These are phyloP conservation scores for Tupaia chinensis DNA, from an alignment of 2,113 vertebrate species.

Conservation along the genomic window DNA sequence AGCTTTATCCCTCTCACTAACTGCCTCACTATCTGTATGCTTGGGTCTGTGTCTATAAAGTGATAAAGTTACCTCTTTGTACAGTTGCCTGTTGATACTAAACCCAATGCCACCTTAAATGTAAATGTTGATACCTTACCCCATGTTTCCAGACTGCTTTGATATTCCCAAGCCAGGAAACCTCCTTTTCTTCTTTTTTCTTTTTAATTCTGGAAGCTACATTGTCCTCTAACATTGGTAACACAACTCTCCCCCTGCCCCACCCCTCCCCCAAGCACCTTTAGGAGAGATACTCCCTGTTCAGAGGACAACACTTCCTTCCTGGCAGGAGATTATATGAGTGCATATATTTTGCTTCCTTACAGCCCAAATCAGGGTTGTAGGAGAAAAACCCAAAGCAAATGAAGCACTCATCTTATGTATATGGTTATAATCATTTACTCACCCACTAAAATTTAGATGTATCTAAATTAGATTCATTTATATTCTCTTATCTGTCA, in stretches of 20 bases:
- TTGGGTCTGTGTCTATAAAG: neutral
- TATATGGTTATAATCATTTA: slow-evolving; percentile 57
- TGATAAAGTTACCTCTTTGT: neutral
- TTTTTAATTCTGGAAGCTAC: slow-evolving; percentile 18
- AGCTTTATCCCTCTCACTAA: neutral
- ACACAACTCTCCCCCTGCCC: no score
- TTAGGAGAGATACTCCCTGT: neutral
- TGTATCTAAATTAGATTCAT: slow-evolving; percentile 76
- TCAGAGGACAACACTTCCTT: neutral
- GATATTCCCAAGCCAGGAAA: neutral
- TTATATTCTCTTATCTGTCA: slow-evolving; percentile 69
- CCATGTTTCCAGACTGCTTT: neutral
- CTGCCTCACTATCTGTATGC: neutral
- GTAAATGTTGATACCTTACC: neutral
- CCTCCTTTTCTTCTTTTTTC: neutral
- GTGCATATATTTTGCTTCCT: neutral
- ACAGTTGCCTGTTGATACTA: neutral
- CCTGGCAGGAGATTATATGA: neutral
- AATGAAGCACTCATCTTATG: slow-evolving; percentile 27
- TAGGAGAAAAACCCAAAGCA: slow-evolving; percentile 47
- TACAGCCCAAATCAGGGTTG: neutral
- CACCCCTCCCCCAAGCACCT: no score
- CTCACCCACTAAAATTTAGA: slow-evolving; percentile 67
- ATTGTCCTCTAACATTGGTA: no score
- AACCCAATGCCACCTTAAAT: neutral